Percentiles rank a stretch among this genome's conserved stretches.
Conservation (phyloP, 2,888 invertebrate genomes). For the Rhaphigaster nebulosa region DNA sequence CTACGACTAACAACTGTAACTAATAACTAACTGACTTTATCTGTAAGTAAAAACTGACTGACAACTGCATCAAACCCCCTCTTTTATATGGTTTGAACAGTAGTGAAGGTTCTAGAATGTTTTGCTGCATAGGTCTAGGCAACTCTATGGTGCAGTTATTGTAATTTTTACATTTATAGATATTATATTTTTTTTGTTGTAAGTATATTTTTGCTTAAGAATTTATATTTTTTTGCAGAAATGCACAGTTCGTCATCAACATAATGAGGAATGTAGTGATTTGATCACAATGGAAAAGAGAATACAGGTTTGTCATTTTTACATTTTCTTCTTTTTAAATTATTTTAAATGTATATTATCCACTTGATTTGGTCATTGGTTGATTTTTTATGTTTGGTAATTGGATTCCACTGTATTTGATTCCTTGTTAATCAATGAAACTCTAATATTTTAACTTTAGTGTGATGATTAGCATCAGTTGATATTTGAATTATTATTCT, state of each 20-base stretch:
- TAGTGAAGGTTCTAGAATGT: too few species aligned
- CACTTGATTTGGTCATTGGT: not conserved
- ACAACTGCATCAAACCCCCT: too few species aligned
- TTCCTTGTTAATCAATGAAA: not conserved
- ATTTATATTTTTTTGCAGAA: conserved; percentile 72
- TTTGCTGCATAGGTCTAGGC: too few species aligned
- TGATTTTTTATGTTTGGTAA: too few species aligned
- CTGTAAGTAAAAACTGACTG: too few species aligned
- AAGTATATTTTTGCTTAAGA: not conserved
- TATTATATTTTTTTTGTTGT: not conserved
- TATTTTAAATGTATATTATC: not conserved
- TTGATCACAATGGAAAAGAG: conserved; percentile 94
- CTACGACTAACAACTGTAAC: too few species aligned
- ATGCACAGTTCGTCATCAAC: conserved; percentile 91
- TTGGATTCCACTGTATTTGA: too few species aligned
- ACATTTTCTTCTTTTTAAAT: not conserved
- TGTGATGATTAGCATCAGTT: not conserved
- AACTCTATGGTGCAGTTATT: too few species aligned
- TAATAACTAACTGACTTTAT: too few species aligned
- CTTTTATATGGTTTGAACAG: too few species aligned
- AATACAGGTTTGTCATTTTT: conserved; percentile 73
- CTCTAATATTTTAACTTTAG: not conserved
- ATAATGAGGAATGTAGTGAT: conserved; percentile 94
- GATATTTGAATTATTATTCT: too few species aligned
- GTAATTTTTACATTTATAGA: too few species aligned